Evolutionary conservation across 2,113 vertebrate genomes (phyloP), one percentile per base, ranked within the genome.

Genomic region (Peucedramus taeniatus): DNA sequence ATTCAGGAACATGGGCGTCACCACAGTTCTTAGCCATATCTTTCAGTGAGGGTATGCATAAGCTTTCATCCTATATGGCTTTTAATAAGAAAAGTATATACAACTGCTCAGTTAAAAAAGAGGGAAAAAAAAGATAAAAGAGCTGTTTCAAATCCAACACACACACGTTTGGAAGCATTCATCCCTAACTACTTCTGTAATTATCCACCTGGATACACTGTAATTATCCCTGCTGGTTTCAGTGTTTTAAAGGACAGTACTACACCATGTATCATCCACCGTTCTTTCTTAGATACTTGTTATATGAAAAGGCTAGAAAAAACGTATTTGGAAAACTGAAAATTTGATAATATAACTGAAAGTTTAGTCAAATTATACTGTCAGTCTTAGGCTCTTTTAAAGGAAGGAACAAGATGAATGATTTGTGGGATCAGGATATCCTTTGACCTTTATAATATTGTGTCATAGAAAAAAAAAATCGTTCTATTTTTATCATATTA

Each of bases 221-320:
- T 12, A 31, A 66, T 89, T 83, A 87, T 12, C 21, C 13, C 37
- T 47, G 15, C 0, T 0, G 8, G 30, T 93, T 88, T 49, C 24
- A 4, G 1, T 40, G 80, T 87, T 68, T 64, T 39, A 72, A 83
- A 66, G 49, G 26, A 42, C 24, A 42, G 13, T n/a, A 37, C 8
- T 51, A 63, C 10, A 94, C 9, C 13, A 23, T 1, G 2, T 3
- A 77, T 37, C 45, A n/a, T 35, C 39, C 23, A 56, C 11, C 0
- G 0, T 12, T 50, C 45, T 66, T 86, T 70, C 83, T 47, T 44
- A 51, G 18, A 35, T 27, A 51, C 20, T 31, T 68, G 4, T 11
- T 59, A 13, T 9, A 8, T 23, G 33, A 47, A 39, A 69, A 19
- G 20, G 13, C 33, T 33, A 2, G 24, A 42, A 83, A 93, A 85